Percentiles rank a stretch among this genome's conserved stretches.
Evolutionary conservation across 2,888 invertebrate species (phyloP).

Genomic region (Bedellia somnulentella): DNA sequence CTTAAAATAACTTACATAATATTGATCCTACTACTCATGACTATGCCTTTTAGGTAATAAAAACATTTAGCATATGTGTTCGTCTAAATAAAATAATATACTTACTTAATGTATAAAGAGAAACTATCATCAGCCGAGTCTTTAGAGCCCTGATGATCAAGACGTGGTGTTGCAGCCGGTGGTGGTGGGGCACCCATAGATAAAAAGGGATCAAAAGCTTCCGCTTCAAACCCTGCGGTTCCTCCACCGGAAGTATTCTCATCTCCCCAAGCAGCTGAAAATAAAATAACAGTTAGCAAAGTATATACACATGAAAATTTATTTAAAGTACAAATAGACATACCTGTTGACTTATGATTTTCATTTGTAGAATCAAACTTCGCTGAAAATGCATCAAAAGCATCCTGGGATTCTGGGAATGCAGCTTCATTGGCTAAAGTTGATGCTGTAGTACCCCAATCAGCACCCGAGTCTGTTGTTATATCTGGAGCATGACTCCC

Average conservation of each 20-base stretch:
- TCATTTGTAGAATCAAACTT: slow-evolving; percentile 77
- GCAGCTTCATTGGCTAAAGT: slow-evolving; percentile 25
- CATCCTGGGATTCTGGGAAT: slow-evolving; percentile 39
- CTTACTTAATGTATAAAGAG: slow-evolving; percentile 76
- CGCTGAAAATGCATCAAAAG: slow-evolving; percentile 86
- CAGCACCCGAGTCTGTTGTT: slow-evolving; percentile 17
- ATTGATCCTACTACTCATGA: too few species aligned
- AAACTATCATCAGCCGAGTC: slow-evolving; percentile 82
- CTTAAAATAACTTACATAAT: too few species aligned
- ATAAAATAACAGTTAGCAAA: background rate
- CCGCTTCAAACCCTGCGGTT: slow-evolving; percentile 65
- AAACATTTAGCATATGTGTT: too few species aligned
- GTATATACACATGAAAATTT: background rate
- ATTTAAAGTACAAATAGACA: background rate
- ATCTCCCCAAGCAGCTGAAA: slow-evolving; percentile 30
- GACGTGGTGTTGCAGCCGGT: slow-evolving; percentile 68
- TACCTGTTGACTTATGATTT: slow-evolving; percentile 28
- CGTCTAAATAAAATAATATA: slow-evolving; percentile 1
- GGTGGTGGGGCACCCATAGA: slow-evolving; percentile 78
- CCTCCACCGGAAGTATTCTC: slow-evolving; percentile 16
- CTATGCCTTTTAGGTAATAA: too few species aligned
- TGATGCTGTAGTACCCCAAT: slow-evolving; percentile 24
- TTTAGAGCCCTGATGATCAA: slow-evolving; percentile 65
- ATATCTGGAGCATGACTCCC: slow-evolving; percentile 3
- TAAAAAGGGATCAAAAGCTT: slow-evolving; percentile 79